A percentile compares a stretch with the other conserved stretches of the same genome.
These are phyloP conservation scores for Formica exsecta DNA, from an alignment of 1,140 invertebrate species.

Conservation along the genomic window DNA sequence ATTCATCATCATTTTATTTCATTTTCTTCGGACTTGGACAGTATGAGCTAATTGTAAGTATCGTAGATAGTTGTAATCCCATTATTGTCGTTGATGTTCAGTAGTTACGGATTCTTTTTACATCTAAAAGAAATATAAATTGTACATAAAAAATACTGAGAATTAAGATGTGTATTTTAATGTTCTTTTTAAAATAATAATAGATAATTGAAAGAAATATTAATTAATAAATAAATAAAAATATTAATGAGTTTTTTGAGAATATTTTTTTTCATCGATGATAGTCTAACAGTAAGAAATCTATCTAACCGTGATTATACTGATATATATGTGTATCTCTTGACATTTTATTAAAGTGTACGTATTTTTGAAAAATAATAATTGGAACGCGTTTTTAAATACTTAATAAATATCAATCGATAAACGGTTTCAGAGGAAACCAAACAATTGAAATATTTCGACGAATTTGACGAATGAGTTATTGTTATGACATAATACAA, in stretches of 20 bases:
- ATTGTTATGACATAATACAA: conserved; percentile 1
- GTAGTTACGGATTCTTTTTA: neutral
- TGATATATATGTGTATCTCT: neutral
- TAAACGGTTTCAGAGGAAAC: neutral
- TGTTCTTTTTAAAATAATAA: no score
- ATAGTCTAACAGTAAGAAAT: neutral
- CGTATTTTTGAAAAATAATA: conserved; percentile 7
- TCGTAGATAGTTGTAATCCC: conserved; percentile 17
- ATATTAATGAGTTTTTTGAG: neutral
- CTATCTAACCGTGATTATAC: no score
- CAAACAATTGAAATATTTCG: neutral
- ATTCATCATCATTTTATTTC: neutral
- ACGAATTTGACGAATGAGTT: neutral
- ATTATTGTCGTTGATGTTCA: neutral
- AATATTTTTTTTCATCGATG: neutral
- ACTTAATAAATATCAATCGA: neutral
- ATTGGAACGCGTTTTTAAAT: neutral
- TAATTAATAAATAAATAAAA: no score
- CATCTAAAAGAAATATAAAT: neutral
- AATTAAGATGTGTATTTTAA: neutral
- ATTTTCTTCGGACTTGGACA: neutral
- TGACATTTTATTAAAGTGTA: neutral
- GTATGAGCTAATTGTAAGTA: neutral
- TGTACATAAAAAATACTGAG: neutral
- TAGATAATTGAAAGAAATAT: no score